A percentile compares a stretch with the other conserved stretches of the same genome.
These are phyloP conservation scores for Microctonus brassicae DNA, from an alignment of 2,888 invertebrate genomes.

Conservation along the genomic window DNA sequence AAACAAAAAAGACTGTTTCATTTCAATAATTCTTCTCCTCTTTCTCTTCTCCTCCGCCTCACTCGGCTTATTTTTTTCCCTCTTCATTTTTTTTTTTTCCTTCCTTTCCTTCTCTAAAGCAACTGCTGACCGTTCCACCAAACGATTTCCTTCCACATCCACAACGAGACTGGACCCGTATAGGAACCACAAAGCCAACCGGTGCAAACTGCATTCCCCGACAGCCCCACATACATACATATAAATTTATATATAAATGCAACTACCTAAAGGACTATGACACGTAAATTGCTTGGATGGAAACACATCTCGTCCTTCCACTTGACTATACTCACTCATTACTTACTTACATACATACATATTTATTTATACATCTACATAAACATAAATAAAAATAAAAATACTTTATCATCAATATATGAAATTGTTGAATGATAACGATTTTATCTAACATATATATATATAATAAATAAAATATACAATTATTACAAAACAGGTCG, in stretches of 20 bases:
- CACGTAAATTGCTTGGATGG: slow-evolving; percentile 35
- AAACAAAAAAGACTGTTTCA: neutral
- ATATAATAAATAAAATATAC: neutral
- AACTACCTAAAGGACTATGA: slow-evolving; percentile 32
- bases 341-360: neutral
- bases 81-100: neutral
- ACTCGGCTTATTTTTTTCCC: slow-evolving; percentile 42
- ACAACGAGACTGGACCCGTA: slow-evolving; percentile 46
- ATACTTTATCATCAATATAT: slow-evolving; percentile 6
- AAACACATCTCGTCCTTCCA: slow-evolving; percentile 8
- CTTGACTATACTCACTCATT: neutral
- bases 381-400: neutral
- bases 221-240: slow-evolving; percentile 16
- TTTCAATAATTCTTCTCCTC: too few relatives aligned
- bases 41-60: too few relatives aligned
- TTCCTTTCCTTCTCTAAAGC: neutral
- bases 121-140: slow-evolving; percentile 24
- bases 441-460: neutral
- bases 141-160: slow-evolving; percentile 50
- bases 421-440: neutral
- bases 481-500: neutral
- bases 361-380: too few relatives aligned
- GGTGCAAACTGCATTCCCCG: slow-evolving; percentile 52
- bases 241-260: slow-evolving; percentile 29
- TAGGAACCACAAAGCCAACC: slow-evolving; percentile 45